A percentile compares a stretch with the other conserved stretches of the same genome.
Conservation (phyloP, 2,888 invertebrate genomes). For the Timema cristinae region DNA sequence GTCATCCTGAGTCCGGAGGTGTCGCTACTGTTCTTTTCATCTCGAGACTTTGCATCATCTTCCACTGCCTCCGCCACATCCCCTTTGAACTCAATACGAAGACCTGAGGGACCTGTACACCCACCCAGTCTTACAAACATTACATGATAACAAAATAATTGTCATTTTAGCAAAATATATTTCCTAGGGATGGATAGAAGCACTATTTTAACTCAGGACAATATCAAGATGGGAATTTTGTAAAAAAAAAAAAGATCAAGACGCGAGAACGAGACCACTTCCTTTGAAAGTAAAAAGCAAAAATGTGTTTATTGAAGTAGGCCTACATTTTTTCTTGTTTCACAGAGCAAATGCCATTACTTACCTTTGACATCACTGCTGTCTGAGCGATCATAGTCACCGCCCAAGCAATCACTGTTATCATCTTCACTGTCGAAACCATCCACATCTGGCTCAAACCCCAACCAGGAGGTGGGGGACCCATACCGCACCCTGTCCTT, state of each 20-base stretch:
- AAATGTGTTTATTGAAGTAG: too few relatives aligned
- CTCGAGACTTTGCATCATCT: constrained; percentile 31
- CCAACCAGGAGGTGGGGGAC: constrained; percentile 52
- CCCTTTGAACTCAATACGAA: constrained; percentile 77
- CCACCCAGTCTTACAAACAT: too few relatives aligned
- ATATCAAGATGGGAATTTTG: too few relatives aligned
- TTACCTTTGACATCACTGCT: constrained; percentile 42
- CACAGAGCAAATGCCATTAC: constrained; percentile 23
- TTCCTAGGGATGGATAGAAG: too few relatives aligned
- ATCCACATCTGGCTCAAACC: constrained; percentile 45
- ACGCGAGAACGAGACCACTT: too few relatives aligned
- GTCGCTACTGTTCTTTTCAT: not conserved
- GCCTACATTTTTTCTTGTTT: too few relatives aligned
- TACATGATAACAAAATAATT: too few relatives aligned
- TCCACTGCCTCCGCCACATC: constrained; percentile 83
- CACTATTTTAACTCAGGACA: too few relatives aligned
- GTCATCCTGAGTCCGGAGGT: constrained; percentile 39
- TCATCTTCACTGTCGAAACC: constrained; percentile 48
- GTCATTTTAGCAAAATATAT: too few relatives aligned
- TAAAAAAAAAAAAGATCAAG: too few relatives aligned
- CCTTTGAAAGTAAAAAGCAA: too few relatives aligned
- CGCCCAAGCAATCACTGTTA: not conserved
- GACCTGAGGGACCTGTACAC: constrained; percentile 48
- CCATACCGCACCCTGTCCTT: constrained; percentile 45
- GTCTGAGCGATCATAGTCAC: constrained; percentile 44